Percentiles rank a stretch among this genome's conserved stretches.
Evolutionary conservation across 1,140 invertebrate species (phyloP).

Genomic region (Arion vulgaris): DNA sequence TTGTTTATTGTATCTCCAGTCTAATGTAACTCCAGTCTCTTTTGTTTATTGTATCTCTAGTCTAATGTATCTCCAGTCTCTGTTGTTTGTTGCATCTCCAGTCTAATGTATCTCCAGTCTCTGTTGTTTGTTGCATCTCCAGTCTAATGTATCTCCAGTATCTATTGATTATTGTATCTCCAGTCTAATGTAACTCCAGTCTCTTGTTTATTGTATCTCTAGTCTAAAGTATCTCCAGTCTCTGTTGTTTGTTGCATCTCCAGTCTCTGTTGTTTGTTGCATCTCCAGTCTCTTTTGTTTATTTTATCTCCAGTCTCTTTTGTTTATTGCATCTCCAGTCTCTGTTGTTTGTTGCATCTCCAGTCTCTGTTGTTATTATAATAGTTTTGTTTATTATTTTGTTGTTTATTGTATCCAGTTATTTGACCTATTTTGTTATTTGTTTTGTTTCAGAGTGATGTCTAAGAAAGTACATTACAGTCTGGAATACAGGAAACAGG

Average conservation of each 20-base stretch:
- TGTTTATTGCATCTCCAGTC: background rate
- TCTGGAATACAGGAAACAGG: conserved; percentile 34
- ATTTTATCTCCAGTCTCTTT: background rate
- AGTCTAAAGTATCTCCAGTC: too few species aligned
- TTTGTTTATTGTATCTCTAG: too few species aligned
- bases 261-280: background rate
- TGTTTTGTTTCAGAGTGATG: conserved; percentile 51
- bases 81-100: too few species aligned
- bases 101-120: too few species aligned
- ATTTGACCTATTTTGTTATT: background rate
- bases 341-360: background rate
- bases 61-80: too few species aligned
- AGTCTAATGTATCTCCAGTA: too few species aligned
- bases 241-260: background rate
- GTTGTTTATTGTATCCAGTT: background rate
- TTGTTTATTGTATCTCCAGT: too few species aligned
- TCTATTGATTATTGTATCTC: too few species aligned
- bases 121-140: too few species aligned
- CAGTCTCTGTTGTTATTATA: background rate
- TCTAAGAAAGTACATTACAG: conserved; percentile 54
- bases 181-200: too few species aligned
- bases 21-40: too few species aligned
- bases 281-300: background rate
- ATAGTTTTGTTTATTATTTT: background rate
- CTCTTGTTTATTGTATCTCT: too few species aligned